These are phyloP conservation scores for Thecocarcelia acutangulata DNA, from an alignment of 2,888 invertebrate species.

Conservation along the genomic window DNA sequence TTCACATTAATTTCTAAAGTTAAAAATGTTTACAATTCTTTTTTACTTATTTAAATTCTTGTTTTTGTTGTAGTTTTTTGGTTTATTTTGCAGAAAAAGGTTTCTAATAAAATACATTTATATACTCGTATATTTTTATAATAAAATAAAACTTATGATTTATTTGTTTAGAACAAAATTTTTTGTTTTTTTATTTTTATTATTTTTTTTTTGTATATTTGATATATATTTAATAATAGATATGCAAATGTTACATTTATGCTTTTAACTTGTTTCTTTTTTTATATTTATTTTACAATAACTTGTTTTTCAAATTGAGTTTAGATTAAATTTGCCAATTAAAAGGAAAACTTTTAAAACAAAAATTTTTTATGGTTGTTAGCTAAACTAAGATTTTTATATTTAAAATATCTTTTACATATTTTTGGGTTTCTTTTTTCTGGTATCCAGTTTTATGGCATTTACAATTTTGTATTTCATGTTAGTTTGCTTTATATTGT, in stretches of 20 bases:
- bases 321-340: conserved; percentile 25
- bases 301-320: conserved; percentile 30
- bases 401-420: conserved; percentile 7
- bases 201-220: background rate
- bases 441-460: too few species aligned
- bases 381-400: background rate
- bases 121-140: background rate
- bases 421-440: too few species aligned
- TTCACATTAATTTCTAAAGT: conserved; percentile 42
- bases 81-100: conserved; percentile 20
- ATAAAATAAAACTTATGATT: conserved; percentile 15
- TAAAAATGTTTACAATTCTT: conserved; percentile 40
- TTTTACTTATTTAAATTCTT: background rate
- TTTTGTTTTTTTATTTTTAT: too few species aligned
- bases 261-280: background rate
- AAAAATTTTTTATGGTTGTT: conserved; percentile 2
- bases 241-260: conserved; percentile 46
- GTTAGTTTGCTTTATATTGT: background rate
- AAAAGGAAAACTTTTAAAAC: conserved; percentile 13
- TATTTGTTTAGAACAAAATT: conserved; percentile 35
- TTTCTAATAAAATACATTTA: conserved; percentile 33
- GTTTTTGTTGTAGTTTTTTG: background rate
- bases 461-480: background rate
- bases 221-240: conserved; percentile 22
- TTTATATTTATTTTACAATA: conserved; percentile 59